Conservation (phyloP, 2,113 vertebrate genomes). For the Elachura formosa region DNA sequence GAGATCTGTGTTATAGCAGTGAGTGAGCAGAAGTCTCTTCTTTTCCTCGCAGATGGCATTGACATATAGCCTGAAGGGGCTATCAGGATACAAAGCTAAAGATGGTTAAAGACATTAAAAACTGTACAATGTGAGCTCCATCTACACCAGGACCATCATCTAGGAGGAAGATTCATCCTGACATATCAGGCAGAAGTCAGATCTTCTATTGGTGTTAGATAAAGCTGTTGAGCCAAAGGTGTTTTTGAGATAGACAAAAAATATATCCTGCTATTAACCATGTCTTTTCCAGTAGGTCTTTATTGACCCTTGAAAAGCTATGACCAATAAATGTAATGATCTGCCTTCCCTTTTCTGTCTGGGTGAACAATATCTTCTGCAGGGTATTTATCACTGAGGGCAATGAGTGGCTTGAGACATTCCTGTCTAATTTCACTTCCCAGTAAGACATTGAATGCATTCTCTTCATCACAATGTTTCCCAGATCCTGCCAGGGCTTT, state of each 20-base stretch:
- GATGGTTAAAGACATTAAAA: conserved; percentile 59
- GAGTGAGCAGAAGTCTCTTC: conserved; percentile 29
- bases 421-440: background rate
- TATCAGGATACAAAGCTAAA: conserved; percentile 49
- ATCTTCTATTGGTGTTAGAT: background rate
- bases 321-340: conserved; percentile 50
- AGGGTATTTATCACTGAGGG: background rate
- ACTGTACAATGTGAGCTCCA: background rate
- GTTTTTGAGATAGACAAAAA: background rate
- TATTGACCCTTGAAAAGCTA: conserved; percentile 15
- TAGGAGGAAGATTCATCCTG: conserved; percentile 10
- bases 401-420: background rate
- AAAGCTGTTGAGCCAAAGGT: background rate
- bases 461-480: background rate
- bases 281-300: conserved; percentile 6
- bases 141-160: background rate
- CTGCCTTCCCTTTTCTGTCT: background rate
- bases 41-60: conserved; percentile 48
- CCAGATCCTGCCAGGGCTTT: background rate
- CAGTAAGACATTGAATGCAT: background rate
- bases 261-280: background rate
- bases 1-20: background rate
- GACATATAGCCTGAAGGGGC: conserved; percentile 55
- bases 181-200: background rate
- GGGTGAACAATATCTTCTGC: conserved; percentile 15